These are phyloP conservation scores for Crossaster papposus DNA, from an alignment of 53 echinoderm and acorn worm genomes.

Conservation along the genomic window DNA sequence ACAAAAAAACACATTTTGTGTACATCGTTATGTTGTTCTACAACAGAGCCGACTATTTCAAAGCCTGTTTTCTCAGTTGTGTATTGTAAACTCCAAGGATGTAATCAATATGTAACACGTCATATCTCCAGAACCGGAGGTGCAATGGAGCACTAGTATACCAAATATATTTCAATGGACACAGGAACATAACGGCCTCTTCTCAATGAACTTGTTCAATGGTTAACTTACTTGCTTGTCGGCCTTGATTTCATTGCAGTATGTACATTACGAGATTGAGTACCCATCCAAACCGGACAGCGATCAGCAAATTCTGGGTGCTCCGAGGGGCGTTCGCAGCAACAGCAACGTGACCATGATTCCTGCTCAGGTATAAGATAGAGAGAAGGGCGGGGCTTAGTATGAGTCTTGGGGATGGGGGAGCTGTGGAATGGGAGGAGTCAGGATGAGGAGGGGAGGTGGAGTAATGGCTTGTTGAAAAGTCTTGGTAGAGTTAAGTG, in stretches of 20 bases:
- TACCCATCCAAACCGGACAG: conserved; percentile 58
- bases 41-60: no score
- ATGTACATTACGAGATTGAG: conserved; percentile 95
- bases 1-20: no score
- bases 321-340: conserved; percentile 61
- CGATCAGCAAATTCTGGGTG: conserved; percentile 38
- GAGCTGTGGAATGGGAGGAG: no score
- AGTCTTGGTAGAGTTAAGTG: no score
- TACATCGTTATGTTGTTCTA: no score
- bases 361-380: conserved; percentile 74
- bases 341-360: conserved; percentile 74
- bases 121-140: no score
- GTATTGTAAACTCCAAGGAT: no score
- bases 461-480: background rate
- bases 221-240: background rate
- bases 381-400: background rate
- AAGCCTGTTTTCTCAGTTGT: no score
- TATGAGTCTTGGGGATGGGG: background rate
- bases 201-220: background rate
- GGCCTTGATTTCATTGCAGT: conserved; percentile 48
- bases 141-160: no score
- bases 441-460: background rate
- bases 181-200: no score
- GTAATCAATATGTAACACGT: no score
- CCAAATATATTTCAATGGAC: no score